A percentile compares a stretch with the other conserved stretches of the same genome.
phyloP scores from a whole-genome alignment of 2,797 vertebrate species.

The Pelochelys cantorii region DNA sequence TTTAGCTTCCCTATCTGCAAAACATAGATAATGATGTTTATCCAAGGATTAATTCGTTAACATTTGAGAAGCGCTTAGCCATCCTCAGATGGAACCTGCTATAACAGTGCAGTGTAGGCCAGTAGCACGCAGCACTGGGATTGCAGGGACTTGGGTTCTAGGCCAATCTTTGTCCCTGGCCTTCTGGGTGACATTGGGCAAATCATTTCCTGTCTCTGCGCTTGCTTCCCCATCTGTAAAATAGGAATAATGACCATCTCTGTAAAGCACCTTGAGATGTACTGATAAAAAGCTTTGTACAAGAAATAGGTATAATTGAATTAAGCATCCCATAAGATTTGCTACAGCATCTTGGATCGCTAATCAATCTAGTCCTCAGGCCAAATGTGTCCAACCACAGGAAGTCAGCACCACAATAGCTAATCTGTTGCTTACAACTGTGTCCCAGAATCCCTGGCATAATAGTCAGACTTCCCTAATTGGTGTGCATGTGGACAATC shows the following conservation, averaged over 20 bases:
- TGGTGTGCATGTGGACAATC: background rate
- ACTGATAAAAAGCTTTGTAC: background rate
- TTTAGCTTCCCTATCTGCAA: background rate
- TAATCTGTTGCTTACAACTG: background rate
- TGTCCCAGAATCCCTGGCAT: background rate
- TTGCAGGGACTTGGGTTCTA: background rate
- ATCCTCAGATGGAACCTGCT: background rate
- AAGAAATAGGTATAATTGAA: background rate
- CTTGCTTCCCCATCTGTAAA: too few relatives aligned
- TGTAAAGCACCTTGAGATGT: background rate
- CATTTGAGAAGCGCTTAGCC: background rate
- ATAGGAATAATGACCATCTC: background rate
- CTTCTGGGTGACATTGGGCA: background rate
- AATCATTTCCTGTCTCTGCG: background rate
- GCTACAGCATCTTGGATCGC: conserved; percentile 18
- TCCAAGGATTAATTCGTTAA: conserved; percentile 18
- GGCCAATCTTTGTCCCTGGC: background rate
- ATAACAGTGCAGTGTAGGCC: background rate
- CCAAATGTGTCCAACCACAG: conserved; percentile 22
- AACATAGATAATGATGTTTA: background rate
- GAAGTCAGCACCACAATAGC: background rate
- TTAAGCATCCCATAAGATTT: conserved; percentile 6
- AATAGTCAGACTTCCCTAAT: background rate
- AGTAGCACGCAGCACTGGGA: background rate
- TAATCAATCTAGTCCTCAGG: conserved; percentile 5